Percentiles rank a stretch among this genome's conserved stretches.
Conservation (phyloP, 2,888 invertebrate genomes). For the Agriopis marginaria region DNA sequence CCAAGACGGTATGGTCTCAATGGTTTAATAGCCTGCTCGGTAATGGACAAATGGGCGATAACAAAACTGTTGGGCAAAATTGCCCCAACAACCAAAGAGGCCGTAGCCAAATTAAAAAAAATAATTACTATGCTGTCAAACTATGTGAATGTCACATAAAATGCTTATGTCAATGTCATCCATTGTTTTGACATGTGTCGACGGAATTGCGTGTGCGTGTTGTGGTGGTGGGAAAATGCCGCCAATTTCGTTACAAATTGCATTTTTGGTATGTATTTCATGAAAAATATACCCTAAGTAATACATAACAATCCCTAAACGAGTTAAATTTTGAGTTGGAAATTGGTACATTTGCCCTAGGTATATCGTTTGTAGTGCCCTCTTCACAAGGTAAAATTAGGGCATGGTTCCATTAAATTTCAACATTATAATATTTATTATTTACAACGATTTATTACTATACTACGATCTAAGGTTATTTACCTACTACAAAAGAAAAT, state of each 20-base stretch:
- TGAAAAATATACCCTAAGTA: not conserved
- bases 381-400: not conserved
- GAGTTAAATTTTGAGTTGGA: not conserved
- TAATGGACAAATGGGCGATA: no score
- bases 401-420: not conserved
- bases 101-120: no score
- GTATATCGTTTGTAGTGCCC: not conserved
- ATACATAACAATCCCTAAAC: not conserved
- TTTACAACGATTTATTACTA: no score
- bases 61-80: no score
- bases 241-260: slow-evolving; percentile 59
- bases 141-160: not conserved
- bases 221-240: slow-evolving; percentile 53
- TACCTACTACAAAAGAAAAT: no score
- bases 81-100: no score
- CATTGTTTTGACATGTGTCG: not conserved
- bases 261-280: slow-evolving; percentile 50
- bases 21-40: no score
- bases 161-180: slow-evolving; percentile 33
- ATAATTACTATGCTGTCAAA: no score
- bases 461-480: no score
- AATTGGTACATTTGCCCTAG: not conserved
- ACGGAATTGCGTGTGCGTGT: slow-evolving; percentile 20
- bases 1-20: no score
- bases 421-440: not conserved